phyloP scores from a whole-genome alignment of 2,113 vertebrate species.

The Python bivittatus region DNA sequence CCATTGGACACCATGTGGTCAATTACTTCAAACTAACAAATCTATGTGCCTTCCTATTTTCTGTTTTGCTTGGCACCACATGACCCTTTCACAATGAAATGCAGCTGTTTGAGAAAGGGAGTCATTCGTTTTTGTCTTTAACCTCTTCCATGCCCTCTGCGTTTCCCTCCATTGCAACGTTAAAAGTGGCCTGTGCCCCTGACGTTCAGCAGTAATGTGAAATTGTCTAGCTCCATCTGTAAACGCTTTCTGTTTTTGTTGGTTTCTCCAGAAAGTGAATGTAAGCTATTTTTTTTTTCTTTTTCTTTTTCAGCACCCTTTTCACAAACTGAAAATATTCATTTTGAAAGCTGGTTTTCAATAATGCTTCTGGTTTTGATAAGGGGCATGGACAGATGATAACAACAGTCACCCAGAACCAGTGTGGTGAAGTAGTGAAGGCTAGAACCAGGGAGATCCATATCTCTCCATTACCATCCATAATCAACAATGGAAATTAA shows the following conservation, averaged over 20 bases:
- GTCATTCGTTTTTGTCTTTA: slow-evolving; percentile 57
- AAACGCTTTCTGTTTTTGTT: background rate
- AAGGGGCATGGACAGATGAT: background rate
- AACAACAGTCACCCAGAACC: background rate
- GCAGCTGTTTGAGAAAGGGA: slow-evolving; percentile 76
- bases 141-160: slow-evolving; percentile 63
- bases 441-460: background rate
- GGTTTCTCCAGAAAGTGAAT: background rate
- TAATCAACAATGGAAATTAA: background rate
- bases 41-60: slow-evolving; percentile 78
- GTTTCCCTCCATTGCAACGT: slow-evolving; percentile 36
- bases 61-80: slow-evolving; percentile 83
- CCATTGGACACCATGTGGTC: slow-evolving; percentile 82
- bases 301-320: background rate
- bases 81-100: slow-evolving; percentile 72
- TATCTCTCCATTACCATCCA: background rate
- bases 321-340: background rate
- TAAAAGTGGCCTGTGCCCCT: slow-evolving; percentile 32
- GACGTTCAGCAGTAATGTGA: background rate
- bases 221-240: background rate
- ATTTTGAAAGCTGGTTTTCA: background rate
- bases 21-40: slow-evolving; percentile 85
- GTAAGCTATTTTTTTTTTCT: background rate
- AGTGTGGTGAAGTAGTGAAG: background rate
- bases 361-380: too few relatives aligned